Percentiles rank a stretch among this genome's conserved stretches.
These are phyloP conservation scores for Diadema setosum DNA, from an alignment of 35 echinoderm and acorn worm species.

Conservation along the genomic window DNA sequence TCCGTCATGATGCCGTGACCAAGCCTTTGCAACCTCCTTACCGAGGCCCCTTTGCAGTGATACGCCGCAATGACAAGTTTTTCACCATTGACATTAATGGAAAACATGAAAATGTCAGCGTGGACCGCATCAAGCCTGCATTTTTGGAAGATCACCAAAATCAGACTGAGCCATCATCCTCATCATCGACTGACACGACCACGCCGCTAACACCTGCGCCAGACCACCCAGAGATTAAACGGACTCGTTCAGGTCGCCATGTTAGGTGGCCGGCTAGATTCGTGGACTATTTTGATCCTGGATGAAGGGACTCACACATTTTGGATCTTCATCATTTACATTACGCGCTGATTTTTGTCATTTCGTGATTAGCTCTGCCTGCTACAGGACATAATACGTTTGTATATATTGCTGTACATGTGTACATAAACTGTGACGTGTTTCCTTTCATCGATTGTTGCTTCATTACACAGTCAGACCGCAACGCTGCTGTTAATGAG, in stretches of 20 bases:
- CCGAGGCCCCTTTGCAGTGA: neutral
- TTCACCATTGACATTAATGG: neutral
- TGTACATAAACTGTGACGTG: no score
- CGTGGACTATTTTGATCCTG: no score
- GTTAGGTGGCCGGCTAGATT: no score
- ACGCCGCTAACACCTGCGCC: neutral
- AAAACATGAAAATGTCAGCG: neutral
- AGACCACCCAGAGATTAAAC: neutral
- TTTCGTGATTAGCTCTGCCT: no score
- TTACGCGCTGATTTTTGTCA: no score
- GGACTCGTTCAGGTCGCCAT: neutral
- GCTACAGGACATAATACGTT: no score
- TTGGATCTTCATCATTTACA: no score
- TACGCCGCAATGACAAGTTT: neutral
- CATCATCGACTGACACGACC: neutral
- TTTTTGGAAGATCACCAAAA: neutral
- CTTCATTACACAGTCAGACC: no score
- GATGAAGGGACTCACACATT: no score
- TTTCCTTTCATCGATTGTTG: no score
- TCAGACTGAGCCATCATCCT: neutral
- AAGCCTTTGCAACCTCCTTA: neutral
- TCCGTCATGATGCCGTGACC: neutral
- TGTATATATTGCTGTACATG: no score
- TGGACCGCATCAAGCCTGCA: neutral
- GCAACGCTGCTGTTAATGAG: no score